Conservation (phyloP, 2,888 invertebrate species). For the Ctenicera cuprea region DNA sequence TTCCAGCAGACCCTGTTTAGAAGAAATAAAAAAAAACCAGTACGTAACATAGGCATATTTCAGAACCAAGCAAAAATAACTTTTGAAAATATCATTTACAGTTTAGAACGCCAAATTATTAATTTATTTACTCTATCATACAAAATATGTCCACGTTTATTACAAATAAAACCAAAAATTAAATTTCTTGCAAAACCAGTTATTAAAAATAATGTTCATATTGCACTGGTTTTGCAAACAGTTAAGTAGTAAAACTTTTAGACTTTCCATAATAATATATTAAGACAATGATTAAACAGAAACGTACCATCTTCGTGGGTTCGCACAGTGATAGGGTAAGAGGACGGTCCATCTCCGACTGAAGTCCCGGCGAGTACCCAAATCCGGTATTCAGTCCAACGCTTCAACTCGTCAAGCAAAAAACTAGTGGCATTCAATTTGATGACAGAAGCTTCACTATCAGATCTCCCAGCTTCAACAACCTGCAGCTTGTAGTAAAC, state of each 20-base stretch:
- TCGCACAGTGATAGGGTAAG: constrained; percentile 92
- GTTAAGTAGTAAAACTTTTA: constrained; percentile 13
- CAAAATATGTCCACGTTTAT: not conserved
- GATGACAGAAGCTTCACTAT: constrained; percentile 88
- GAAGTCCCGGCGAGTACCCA: constrained; percentile 97
- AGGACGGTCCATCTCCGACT: constrained; percentile 96
- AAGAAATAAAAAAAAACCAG: constrained; percentile 42
- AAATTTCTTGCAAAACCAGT: constrained; percentile 27
- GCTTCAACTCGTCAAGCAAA: constrained; percentile 91
- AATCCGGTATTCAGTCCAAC: constrained; percentile 97
- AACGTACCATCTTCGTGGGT: constrained; percentile 99
- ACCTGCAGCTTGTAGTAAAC: constrained; percentile 96
- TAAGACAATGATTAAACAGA: constrained; percentile 26
- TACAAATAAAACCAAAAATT: constrained; percentile 16
- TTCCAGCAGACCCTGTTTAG: constrained; percentile 44
- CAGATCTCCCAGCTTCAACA: constrained; percentile 89
- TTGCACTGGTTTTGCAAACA: constrained; percentile 33
- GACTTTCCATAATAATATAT: constrained; percentile 7
- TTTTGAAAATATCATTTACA: too few species aligned
- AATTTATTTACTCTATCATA: not conserved
- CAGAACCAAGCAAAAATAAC: not conserved
- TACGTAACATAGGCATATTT: constrained; percentile 35
- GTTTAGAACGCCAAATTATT: not conserved
- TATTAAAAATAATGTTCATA: not conserved
- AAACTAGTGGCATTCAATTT: constrained; percentile 87